A percentile compares a stretch with the other conserved stretches of the same genome.
These are phyloP conservation scores for Proteles cristata DNA, from an alignment of 2,113 vertebrate species.

Conservation along the genomic window DNA sequence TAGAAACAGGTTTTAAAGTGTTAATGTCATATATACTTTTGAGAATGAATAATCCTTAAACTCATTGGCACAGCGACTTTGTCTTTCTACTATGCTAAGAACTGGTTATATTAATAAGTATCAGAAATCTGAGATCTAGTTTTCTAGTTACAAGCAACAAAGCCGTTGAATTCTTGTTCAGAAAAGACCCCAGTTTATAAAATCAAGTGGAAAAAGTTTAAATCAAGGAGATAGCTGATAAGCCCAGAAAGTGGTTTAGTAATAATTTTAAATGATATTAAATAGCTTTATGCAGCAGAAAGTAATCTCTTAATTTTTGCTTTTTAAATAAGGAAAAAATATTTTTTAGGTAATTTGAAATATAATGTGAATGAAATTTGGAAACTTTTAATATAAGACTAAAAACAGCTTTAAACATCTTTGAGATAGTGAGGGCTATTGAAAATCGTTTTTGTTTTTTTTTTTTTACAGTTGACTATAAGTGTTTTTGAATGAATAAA, in stretches of 20 bases:
- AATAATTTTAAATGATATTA: constrained; percentile 6
- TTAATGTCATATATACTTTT: neutral
- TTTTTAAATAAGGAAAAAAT: neutral
- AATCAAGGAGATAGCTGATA: neutral
- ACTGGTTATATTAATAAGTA: neutral
- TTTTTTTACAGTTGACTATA: neutral
- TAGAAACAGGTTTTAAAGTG: neutral
- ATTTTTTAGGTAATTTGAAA: neutral
- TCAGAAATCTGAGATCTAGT: neutral
- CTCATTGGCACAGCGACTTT: neutral
- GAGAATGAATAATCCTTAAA: neutral
- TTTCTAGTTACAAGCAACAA: neutral
- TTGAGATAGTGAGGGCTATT: neutral
- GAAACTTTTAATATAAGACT: neutral
- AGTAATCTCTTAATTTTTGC: neutral
- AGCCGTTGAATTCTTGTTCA: neutral
- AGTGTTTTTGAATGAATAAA: neutral
- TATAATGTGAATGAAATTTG: neutral
- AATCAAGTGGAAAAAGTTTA: neutral
- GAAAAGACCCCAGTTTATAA: neutral
- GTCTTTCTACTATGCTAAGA: neutral
- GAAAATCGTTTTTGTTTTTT: neutral
- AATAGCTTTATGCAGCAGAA: neutral
- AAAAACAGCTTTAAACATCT: neutral
- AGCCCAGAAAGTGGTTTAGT: neutral